These are phyloP conservation scores for Parnassius smintheus DNA, from an alignment of 2,888 invertebrate genomes.

Conservation along the genomic window DNA sequence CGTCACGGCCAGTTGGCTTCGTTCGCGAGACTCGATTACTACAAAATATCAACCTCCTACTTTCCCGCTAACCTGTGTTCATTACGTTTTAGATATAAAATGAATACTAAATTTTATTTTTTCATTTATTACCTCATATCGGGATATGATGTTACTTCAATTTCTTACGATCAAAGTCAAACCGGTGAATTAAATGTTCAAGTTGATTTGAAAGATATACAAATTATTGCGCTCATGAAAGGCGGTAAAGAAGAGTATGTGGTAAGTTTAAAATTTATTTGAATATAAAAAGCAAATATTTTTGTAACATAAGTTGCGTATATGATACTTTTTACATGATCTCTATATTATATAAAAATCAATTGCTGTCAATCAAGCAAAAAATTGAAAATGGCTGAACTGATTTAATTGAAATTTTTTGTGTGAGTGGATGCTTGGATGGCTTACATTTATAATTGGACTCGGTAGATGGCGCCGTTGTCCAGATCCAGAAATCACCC, in stretches of 20 bases:
- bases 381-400: too few species aligned
- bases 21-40: slow-evolving; percentile 54
- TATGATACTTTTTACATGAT: too few species aligned
- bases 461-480: too few species aligned
- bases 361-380: too few species aligned
- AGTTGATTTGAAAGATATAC: slow-evolving; percentile 88
- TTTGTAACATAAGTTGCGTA: too few species aligned
- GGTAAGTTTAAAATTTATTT: slow-evolving; percentile 54
- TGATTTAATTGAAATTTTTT: too few species aligned
- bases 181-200: slow-evolving; percentile 90
- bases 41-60: slow-evolving; percentile 31
- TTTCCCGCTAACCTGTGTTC: slow-evolving; percentile 3
- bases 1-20: slow-evolving; percentile 53
- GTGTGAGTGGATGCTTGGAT: too few species aligned
- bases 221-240: slow-evolving; percentile 85
- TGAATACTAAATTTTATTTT: slow-evolving; percentile 29
- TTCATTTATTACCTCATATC: slow-evolving; percentile 41
- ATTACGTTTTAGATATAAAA: slow-evolving; percentile 22
- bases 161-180: slow-evolving; percentile 85
- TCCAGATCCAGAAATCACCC: too few species aligned
- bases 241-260: slow-evolving; percentile 82
- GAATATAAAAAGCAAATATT: too few species aligned
- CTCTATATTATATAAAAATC: too few species aligned
- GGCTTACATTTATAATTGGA: too few species aligned
- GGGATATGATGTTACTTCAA: slow-evolving; percentile 40